Evolutionary conservation across 2,797 vertebrate species (phyloP), one percentile per base, ranked within the genome.

Genomic region (Esox masquinongy): DNA sequence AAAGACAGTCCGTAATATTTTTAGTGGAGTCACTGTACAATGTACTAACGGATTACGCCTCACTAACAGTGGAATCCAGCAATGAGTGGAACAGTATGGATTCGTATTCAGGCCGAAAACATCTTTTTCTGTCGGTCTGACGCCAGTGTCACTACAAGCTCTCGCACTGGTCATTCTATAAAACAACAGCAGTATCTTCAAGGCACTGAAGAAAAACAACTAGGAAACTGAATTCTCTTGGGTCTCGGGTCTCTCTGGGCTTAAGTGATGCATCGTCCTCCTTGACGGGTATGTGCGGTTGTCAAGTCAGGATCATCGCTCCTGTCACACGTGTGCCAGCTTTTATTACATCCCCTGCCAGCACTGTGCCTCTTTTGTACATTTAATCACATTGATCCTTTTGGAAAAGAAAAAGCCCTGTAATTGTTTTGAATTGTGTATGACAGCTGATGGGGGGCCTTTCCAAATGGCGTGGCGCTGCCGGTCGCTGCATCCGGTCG

Each of bases 301-400:
- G 94, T 94, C 93, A 95, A 89, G 79, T 93, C 83, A 88, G 84
- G 72, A 90, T 93, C 88, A 91, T 75, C 74, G 83, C 85, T 87
- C 80, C 85, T 89, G 88, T 90, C 90, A 92, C 85, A 81, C 82
- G 63, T 61, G 78, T 82, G 91, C 90, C 93, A 93, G 84, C 82
- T 92, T 85, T 87, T 83, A 93, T 93, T 93, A 89, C 68, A 84
- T 82, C 89, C 88, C 87, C 84, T 82, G 87, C 82, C 85, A 84
- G 77, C 11, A 77, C 80, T 59, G 80, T 70, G 76, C 72, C 76
- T 73, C 79, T 76, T 84, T 80, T 89, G 83, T 77, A 83, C 90
- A 86, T 89, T 91, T 89, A 89, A 92, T 89, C 84, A 81, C 67
- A 76, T 68, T 79, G 47, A 47, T 47, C 11, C 11, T 47, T 47